Percentiles rank a stretch among this genome's conserved stretches.
Evolutionary conservation across 2,888 invertebrate species (phyloP).

Genomic region (Corythucha ciliata): DNA sequence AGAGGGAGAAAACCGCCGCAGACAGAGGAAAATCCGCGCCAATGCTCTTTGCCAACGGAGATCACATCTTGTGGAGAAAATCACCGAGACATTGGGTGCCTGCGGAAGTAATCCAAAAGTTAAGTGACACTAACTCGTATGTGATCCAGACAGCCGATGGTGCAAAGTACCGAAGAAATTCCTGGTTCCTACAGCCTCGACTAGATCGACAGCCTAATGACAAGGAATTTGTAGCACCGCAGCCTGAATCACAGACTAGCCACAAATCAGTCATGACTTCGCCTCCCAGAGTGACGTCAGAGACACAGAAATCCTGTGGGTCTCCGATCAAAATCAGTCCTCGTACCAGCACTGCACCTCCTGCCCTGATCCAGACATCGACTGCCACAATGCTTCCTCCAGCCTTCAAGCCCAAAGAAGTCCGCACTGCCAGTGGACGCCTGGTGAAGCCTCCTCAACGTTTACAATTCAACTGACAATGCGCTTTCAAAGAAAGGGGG

Average conservation of each 20-base stretch:
- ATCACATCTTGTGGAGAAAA: slow-evolving; percentile 5
- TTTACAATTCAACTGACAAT: no score
- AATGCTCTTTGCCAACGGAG: neutral
- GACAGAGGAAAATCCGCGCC: slow-evolving; percentile 12
- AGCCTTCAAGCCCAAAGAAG: no score
- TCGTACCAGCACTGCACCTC: no score
- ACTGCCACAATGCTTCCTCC: no score
- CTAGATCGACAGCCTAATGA: neutral
- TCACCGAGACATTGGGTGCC: neutral
- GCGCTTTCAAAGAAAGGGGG: no score
- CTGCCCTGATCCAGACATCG: no score
- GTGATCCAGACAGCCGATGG: slow-evolving; percentile 14
- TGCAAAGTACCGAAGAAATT: slow-evolving; percentile 8
- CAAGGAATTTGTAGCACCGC: neutral
- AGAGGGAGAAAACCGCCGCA: slow-evolving; percentile 4
- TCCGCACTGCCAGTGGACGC: no score
- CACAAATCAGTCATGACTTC: no score
- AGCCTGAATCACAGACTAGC: neutral
- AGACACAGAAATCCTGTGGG: no score
- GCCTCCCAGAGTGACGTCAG: no score
- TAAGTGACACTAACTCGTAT: slow-evolving; percentile 1
- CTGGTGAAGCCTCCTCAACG: no score
- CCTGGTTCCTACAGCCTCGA: slow-evolving; percentile 2
- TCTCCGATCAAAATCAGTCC: no score
- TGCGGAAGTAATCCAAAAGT: neutral